phyloP scores from a whole-genome alignment of 2,113 vertebrate genomes.

The Tonatia bakeri region DNA sequence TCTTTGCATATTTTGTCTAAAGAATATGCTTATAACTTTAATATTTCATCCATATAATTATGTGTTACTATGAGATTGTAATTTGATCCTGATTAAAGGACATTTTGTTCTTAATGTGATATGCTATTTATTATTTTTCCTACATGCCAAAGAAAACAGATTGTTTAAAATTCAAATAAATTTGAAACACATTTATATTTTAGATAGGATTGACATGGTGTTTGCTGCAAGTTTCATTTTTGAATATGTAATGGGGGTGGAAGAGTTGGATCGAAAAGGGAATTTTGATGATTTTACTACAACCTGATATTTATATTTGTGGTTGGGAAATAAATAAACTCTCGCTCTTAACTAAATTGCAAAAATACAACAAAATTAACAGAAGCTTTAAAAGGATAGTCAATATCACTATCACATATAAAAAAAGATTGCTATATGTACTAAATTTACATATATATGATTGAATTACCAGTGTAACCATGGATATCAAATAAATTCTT shows the following conservation, averaged over 20 bases:
- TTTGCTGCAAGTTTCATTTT: not conserved
- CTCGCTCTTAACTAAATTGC: not conserved
- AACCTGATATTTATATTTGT: not conserved
- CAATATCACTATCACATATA: not conserved
- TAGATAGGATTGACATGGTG: not conserved
- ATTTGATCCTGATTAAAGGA: constrained; percentile 52
- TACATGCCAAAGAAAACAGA: constrained; percentile 47
- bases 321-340: not conserved
- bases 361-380: not conserved
- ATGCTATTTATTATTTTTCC: constrained; percentile 38
- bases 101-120: constrained; percentile 51
- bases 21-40: not conserved
- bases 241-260: not conserved
- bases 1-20: constrained; percentile 1
- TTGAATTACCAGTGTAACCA: not conserved
- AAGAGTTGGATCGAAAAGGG: not conserved
- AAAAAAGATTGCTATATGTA: not conserved
- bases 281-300: not conserved
- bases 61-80: not conserved
- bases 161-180: constrained; percentile 44
- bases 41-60: constrained; percentile 15
- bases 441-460: not conserved
- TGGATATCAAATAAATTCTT: not conserved
- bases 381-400: not conserved
- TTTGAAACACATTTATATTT: constrained; percentile 18